Evolutionary conservation across 2,113 vertebrate species (phyloP), one percentile per base, ranked within the genome.

Genomic region (Abramis brama): DNA sequence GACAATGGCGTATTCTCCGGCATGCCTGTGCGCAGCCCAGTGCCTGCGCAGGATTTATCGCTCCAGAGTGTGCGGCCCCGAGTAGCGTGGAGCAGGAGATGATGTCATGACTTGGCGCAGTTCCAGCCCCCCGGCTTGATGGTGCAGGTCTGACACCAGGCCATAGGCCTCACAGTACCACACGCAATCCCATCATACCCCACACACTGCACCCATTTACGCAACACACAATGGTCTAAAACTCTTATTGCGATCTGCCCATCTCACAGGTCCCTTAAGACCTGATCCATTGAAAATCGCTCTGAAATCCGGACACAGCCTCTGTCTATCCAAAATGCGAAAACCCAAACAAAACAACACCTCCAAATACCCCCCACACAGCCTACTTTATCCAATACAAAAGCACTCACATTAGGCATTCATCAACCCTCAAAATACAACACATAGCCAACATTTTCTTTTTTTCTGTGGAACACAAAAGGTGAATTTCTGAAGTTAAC

Each of bases 1-100:
- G 83, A 90, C 90, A 89, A 90, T 91, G 82, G 88, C 11, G 74
- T 85, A 88, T 87, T 90, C 88, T 89, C 82, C 85, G 85, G 88
- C 84, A 86, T 87, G 89, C 82, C 86, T 86, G 75, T 78, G 76
- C 88, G 50, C 78, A 70, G 79, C 80, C 79, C 45, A 47, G 73
- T 77, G 75, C 79, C 79, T 70, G 45, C 25, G 47, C 62, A 82
- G 62, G 79, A 70, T 82, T 82, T 82, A 66, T 82, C 43, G 62
- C 25, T 81, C 79, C 60, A 90, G 86, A 86, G 88, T 90, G 89
- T 88, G 87, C 89, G 30, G 79, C 52, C 84, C 78, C 78, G 83
- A 73, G 85, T 62, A 83, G 86, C 81, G 83, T 78, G 84, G 81
- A 85, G 83, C 85, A 87, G 71, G 87, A 89, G 91, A 90, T 90